These are phyloP conservation scores for Diorhabda elongata DNA, from an alignment of 1,140 invertebrate genomes.

Conservation along the genomic window DNA sequence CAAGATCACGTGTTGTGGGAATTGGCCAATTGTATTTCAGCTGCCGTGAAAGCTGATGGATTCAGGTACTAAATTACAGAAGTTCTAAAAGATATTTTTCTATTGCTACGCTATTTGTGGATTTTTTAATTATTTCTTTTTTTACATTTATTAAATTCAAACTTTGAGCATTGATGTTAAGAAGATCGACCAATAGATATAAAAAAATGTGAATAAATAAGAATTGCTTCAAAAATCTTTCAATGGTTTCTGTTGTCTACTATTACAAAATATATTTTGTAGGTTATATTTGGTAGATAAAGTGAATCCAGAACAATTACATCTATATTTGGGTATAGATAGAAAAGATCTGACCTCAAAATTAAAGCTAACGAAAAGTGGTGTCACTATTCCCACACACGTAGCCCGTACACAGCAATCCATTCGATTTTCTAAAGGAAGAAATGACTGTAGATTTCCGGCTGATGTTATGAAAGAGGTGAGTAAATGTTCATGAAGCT, in stretches of 20 bases:
- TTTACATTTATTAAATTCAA: too few relatives aligned
- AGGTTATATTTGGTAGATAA: conserved; percentile 37
- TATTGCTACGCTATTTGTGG: too few relatives aligned
- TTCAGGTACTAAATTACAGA: conserved; percentile 42
- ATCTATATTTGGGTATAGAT: conserved; percentile 43
- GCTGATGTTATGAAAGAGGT: conserved; percentile 46
- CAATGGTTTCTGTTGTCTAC: too few relatives aligned
- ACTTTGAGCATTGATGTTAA: too few relatives aligned
- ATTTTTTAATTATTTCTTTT: too few relatives aligned
- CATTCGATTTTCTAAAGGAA: conserved; percentile 48
- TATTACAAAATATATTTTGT: conserved; percentile 16
- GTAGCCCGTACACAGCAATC: conserved; percentile 51
- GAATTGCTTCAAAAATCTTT: too few relatives aligned
- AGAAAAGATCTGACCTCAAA: conserved; percentile 28
- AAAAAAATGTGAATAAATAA: too few relatives aligned
- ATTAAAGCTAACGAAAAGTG: conserved; percentile 34
- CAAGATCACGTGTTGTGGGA: conserved; percentile 58
- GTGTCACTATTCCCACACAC: conserved; percentile 47
- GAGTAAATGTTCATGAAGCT: conserved; percentile 18
- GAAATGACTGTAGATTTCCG: conserved; percentile 50
- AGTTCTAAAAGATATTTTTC: too few relatives aligned
- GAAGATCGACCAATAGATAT: too few relatives aligned
- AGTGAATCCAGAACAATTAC: conserved; percentile 39
- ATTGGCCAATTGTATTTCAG: conserved; percentile 57
- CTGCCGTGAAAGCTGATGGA: conserved; percentile 58